Base-by-base conservation (phyloP, 2,888 invertebrate genomes). In the Pollenia angustigena region DNA sequence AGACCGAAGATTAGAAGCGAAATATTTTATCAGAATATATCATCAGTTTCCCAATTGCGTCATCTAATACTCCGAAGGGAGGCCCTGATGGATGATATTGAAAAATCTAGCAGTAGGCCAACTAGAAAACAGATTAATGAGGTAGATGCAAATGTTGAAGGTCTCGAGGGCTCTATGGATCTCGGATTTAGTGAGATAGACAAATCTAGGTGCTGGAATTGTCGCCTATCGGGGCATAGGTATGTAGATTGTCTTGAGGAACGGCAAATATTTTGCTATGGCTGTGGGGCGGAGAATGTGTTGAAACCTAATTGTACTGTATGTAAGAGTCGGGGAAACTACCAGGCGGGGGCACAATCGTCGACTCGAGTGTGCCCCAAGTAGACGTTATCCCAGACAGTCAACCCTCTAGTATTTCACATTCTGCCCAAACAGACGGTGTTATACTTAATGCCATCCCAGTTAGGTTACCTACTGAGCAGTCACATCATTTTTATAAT, bases 181-280 rank as follows among this genome's bases (percentile, higher is more conserved):
- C n/a, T n/a, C n/a, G n/a, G n/a, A n/a, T n/a, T n/a, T n/a, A n/a
- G n/a, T n/a, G n/a, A n/a, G n/a, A n/a, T n/a, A n/a, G n/a, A n/a
- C n/a, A n/a, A n/a, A 10, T 12, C 69, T 46, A 50, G n/a, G 56
- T 84, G 84, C 80, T 84, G 74, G 74, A 84, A 84, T 68, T 74
- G 79, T 58, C 32, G 74, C 32, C 40, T 66, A 54, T 16, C 12
- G 11, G 84, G 79, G 9, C 79, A 79, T 58, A 32, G 74, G n/a
- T 80, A 50, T 80, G 40, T 44, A 8, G 85, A 85, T 40, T 85
- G 85, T 54, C 23, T 80, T 6, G 85, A 56, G 14, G 85, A 80
- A 8, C 46, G 74, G 42, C 56, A 44, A 23, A 52, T 74, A 18
- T 79, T 85, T 62, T 85, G 79, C 18, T 85, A 66, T 60, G 85